phyloP scores from a whole-genome alignment of 2,888 invertebrate species.

The Lysandra coridon region DNA sequence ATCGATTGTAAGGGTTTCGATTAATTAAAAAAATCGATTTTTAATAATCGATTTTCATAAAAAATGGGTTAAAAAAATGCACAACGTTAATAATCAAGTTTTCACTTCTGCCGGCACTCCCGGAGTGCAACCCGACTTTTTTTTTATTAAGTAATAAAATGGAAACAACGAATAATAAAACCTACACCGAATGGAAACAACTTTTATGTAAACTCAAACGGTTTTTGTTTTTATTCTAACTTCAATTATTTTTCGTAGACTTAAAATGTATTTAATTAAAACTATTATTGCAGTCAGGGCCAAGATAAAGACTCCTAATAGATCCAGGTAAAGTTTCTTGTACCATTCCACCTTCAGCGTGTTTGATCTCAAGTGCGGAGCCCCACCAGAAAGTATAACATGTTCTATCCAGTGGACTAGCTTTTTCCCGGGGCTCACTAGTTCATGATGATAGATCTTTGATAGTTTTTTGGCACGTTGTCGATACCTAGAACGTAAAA shows the following conservation, averaged over 20 bases:
- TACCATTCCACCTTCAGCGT: slow-evolving; percentile 37
- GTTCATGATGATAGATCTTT: slow-evolving; percentile 43
- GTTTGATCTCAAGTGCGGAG: slow-evolving; percentile 39
- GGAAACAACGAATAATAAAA: not conserved
- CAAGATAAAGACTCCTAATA: slow-evolving; percentile 17
- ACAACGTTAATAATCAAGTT: too few relatives aligned
- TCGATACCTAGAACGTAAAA: slow-evolving; percentile 33
- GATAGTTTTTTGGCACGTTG: slow-evolving; percentile 36
- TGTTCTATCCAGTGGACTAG: slow-evolving; percentile 44
- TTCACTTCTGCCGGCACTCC: too few relatives aligned
- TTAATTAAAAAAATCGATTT: too few relatives aligned
- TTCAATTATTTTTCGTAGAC: not conserved
- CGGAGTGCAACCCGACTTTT: too few relatives aligned
- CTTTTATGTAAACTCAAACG: not conserved
- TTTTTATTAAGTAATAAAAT: too few relatives aligned
- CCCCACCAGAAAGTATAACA: slow-evolving; percentile 41
- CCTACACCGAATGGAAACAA: too few relatives aligned
- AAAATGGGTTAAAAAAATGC: too few relatives aligned
- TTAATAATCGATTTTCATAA: too few relatives aligned
- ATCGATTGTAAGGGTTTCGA: too few relatives aligned
- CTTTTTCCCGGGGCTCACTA: slow-evolving; percentile 40
- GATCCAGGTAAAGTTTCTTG: slow-evolving; percentile 41
- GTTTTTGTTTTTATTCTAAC: slow-evolving; percentile 19
- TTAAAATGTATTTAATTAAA: not conserved
- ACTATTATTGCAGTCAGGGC: slow-evolving; percentile 15